phyloP scores from a whole-genome alignment of 2,797 vertebrate genomes.

The Eulemur albifrons region DNA sequence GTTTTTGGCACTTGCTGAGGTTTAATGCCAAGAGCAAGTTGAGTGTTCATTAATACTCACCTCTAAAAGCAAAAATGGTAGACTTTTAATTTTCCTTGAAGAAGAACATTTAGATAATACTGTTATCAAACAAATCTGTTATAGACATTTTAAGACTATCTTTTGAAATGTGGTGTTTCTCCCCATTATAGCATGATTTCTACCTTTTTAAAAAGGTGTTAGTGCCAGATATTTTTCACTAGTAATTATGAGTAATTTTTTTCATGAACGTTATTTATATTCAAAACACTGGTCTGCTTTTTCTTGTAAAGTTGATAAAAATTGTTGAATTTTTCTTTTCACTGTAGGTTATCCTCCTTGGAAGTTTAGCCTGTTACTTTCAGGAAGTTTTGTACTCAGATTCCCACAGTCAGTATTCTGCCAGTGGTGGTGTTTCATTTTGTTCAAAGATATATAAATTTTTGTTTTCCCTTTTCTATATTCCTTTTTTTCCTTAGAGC shows the following conservation, averaged over 20 bases:
- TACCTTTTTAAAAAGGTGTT: slow-evolving; percentile 82
- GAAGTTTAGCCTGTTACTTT: slow-evolving; percentile 84
- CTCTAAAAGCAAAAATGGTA: slow-evolving; percentile 58
- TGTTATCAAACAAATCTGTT: slow-evolving; percentile 34
- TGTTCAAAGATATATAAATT: slow-evolving; percentile 83
- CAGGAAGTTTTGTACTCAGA: slow-evolving; percentile 84
- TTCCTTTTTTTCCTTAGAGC: slow-evolving; percentile 91
- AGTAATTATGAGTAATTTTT: slow-evolving; percentile 79
- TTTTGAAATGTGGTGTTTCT: slow-evolving; percentile 48
- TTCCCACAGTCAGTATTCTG: slow-evolving; percentile 85
- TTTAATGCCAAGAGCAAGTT: slow-evolving; percentile 51
- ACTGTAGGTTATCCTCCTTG: slow-evolving; percentile 85
- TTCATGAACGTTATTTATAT: slow-evolving; percentile 83
- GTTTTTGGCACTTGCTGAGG: slow-evolving; percentile 59
- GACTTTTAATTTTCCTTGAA: slow-evolving; percentile 63
- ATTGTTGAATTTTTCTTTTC: slow-evolving; percentile 85
- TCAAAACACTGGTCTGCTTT: slow-evolving; percentile 86
- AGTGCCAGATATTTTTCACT: slow-evolving; percentile 78
- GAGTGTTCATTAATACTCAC: slow-evolving; percentile 47
- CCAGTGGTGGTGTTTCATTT: slow-evolving; percentile 76
- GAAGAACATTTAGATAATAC: slow-evolving; percentile 65
- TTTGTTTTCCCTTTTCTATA: slow-evolving; percentile 80
- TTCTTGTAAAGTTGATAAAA: slow-evolving; percentile 88
- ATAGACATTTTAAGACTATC: slow-evolving; percentile 69
- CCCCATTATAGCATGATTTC: slow-evolving; percentile 58